These are phyloP conservation scores for Trissonchulus latispiculum DNA, from an alignment of 2,888 invertebrate genomes.

Conservation along the genomic window DNA sequence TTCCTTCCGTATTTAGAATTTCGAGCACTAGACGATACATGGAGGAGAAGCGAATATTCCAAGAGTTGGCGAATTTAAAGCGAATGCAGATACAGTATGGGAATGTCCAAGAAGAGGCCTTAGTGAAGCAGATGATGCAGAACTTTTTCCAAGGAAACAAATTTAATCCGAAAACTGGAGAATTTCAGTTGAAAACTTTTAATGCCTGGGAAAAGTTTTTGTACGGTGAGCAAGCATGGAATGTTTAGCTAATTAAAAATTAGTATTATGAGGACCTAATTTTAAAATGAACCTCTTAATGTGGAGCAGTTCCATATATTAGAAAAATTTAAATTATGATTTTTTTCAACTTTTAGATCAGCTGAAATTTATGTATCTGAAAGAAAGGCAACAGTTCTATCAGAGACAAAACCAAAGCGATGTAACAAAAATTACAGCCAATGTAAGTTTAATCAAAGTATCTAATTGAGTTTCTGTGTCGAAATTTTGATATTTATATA, in stretches of 20 bases:
- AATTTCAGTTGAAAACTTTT: conserved; percentile 36
- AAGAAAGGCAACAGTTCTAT: neutral
- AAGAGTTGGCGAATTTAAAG: conserved; percentile 76
- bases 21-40: conserved; percentile 56
- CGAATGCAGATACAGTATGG: conserved; percentile 77
- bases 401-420: neutral
- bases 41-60: conserved; percentile 78
- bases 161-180: conserved; percentile 24
- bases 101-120: conserved; percentile 35
- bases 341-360: conserved; percentile 5
- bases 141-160: conserved; percentile 41
- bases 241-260: too few relatives aligned
- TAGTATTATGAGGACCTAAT: too few relatives aligned
- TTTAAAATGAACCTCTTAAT: too few relatives aligned
- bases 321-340: too few relatives aligned
- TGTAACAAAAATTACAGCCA: neutral
- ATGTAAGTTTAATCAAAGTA: too few relatives aligned
- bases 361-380: conserved; percentile 13
- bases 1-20: too few relatives aligned
- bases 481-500: too few relatives aligned
- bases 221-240: too few relatives aligned
- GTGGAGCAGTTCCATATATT: too few relatives aligned
- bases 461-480: too few relatives aligned
- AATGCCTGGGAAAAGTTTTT: conserved; percentile 41
- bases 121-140: conserved; percentile 37